Evolutionary conservation across 1,140 invertebrate genomes (phyloP), one percentile per base, ranked within the genome.

Genomic region (Zaprionus tsacasi): DNA sequence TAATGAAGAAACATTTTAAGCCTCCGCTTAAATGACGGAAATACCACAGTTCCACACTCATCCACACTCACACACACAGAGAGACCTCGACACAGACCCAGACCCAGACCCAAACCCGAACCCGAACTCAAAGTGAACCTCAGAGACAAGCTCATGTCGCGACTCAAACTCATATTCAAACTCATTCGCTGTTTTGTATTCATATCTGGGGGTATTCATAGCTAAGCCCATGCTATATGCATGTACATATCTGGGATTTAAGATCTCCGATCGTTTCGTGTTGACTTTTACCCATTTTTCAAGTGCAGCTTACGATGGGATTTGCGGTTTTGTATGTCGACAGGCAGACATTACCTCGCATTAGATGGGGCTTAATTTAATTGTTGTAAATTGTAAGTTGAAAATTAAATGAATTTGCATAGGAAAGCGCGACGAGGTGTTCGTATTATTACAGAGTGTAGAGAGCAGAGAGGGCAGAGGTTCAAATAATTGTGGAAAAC

Each of bases 1-100:
- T 88, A 88, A 88, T 88, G 86, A 88, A 89, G 85, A 88, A 89
- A 90, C 85, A 89, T 81, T 79, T 88, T 88, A 89, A 88, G 83
- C 83, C 61, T 57, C 55, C 69, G 85, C 83, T 88, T 89, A 89
- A 85, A 78, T 89, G 85, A 85, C 85, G 85, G 85, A 88, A 88
- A 88, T 88, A 69, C 85, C 86, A 54, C 52, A 78, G 70, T 35
- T 67, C 57, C 67, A 45, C 40, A 45, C 40, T 45, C 40, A 66
- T 30, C 27, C 40, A 57, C 69, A 56, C 40, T 15, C 40, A 66
- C 6, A 3, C 40, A 57, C 69, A 45, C 57, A 17, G n/a, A n/a
- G n/a, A n/a, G 40, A 30, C 12, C 45, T 50, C 45, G 17, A n/a
- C n/a, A 50, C 58, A 43, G 30, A 43, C 45, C n/a, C 40, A 50